A percentile compares a stretch with the other conserved stretches of the same genome.
Conservation (phyloP, 37 sponge, comb jelly and placozoan species). For the Dysidea cf. avara region DNA sequence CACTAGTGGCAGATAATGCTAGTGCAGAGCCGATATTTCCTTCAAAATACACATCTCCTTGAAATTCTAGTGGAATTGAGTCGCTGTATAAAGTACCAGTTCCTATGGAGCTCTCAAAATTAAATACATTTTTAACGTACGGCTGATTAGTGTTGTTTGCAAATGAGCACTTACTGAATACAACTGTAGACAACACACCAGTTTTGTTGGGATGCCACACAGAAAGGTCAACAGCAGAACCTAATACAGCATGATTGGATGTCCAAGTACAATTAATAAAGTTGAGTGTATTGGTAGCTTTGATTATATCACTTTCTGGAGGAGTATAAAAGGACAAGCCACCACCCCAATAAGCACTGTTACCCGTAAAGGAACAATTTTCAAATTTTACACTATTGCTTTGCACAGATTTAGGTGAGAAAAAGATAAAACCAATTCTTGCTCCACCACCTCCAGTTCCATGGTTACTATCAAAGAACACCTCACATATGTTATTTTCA, state of each 20-base stretch:
- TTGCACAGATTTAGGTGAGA: not conserved
- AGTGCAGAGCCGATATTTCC: conserved; percentile 20
- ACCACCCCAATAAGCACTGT: conserved; percentile 57
- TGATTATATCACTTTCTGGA: not conserved
- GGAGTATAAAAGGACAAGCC: conserved; percentile 32
- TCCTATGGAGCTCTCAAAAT: not conserved
- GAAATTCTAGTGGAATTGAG: conserved; percentile 20
- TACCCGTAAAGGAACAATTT: conserved; percentile 36
- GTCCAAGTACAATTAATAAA: conserved; percentile 36
- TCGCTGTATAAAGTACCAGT: conserved; percentile 45
- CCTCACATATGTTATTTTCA: conserved; percentile 5
- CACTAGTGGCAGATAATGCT: not conserved
- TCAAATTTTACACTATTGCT: conserved; percentile 26
- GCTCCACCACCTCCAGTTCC: conserved; percentile 47
- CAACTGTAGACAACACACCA: not conserved
- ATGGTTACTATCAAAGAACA: not conserved
- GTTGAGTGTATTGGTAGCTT: conserved; percentile 18
- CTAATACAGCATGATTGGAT: conserved; percentile 26
- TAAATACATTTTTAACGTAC: not conserved
- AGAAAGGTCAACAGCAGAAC: conserved; percentile 40
- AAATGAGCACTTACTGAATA: conserved; percentile 30
- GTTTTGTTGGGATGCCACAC: not conserved
- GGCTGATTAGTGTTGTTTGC: not conserved
- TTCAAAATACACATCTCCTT: not conserved
- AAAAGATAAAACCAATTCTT: conserved; percentile 17